Conservation (phyloP, 1,140 invertebrate species). For the Drosophila mojavensis region DNA sequence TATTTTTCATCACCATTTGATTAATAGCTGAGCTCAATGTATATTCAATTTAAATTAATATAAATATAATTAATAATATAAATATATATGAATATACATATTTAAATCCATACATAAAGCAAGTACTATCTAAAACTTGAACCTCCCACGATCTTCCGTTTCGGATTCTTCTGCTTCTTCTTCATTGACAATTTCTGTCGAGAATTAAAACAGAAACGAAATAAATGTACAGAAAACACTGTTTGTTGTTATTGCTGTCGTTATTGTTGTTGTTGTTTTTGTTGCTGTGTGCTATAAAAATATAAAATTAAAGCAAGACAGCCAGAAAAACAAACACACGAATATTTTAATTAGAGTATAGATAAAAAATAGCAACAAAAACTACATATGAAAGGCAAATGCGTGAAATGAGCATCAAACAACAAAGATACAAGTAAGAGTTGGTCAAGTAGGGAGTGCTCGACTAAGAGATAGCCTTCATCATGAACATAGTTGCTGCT, state of each 20-base stretch:
- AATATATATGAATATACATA: no score
- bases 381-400: slow-evolving; percentile 29
- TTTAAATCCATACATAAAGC: background rate
- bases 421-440: background rate
- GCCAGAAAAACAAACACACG: slow-evolving; percentile 58
- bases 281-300: slow-evolving; percentile 44
- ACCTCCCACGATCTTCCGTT: slow-evolving; percentile 26
- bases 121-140: slow-evolving; percentile 8
- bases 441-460: no score
- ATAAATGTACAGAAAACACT: slow-evolving; percentile 19
- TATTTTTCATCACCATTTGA: no score
- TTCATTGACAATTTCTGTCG: slow-evolving; percentile 20
- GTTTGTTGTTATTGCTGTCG: background rate
- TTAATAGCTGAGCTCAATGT: no score
- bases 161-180: no score
- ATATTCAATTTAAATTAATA: no score
- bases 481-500: no score
- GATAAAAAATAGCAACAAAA: slow-evolving; percentile 66
- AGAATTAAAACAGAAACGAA: slow-evolving; percentile 19
- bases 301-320: slow-evolving; percentile 43
- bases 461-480: no score
- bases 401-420: slow-evolving; percentile 62
- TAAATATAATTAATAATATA: background rate
- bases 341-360: slow-evolving; percentile 83
- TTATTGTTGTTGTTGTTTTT: background rate